phyloP scores from a whole-genome alignment of 2,888 invertebrate species.

The Dynastes tityus region DNA sequence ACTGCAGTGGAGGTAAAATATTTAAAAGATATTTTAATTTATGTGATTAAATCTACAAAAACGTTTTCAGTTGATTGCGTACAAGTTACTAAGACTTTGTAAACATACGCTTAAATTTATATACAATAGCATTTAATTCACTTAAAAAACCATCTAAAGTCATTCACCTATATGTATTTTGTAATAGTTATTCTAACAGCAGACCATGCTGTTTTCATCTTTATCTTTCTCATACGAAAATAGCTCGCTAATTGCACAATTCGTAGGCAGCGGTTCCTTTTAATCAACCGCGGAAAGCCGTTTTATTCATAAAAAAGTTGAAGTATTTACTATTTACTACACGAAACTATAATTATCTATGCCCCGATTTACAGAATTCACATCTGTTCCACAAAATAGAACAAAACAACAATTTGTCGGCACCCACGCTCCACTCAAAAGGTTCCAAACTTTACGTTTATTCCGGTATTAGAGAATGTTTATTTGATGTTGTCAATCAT shows the following conservation, averaged over 20 bases:
- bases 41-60: too few relatives aligned
- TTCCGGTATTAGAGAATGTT: not conserved
- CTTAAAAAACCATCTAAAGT: too few relatives aligned
- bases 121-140: too few relatives aligned
- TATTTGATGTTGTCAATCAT: constrained; percentile 22
- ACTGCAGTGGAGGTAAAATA: too few relatives aligned
- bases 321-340: constrained; percentile 1
- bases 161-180: not conserved
- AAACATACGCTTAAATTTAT: not conserved
- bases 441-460: not conserved
- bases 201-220: not conserved
- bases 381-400: constrained; percentile 17
- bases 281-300: not conserved
- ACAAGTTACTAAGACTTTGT: not conserved
- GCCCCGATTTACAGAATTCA: constrained; percentile 5
- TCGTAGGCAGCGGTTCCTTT: not conserved
- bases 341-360: constrained; percentile 8
- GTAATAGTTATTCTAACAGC: not conserved
- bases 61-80: too few relatives aligned
- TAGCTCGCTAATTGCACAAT: not conserved
- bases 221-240: constrained; percentile 2
- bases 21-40: too few relatives aligned
- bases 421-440: constrained; percentile 8
- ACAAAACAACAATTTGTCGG: constrained; percentile 21
- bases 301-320: constrained; percentile 13